Base-by-base conservation (phyloP, 2,797 vertebrate species). In the Clarias platycephalus region DNA sequence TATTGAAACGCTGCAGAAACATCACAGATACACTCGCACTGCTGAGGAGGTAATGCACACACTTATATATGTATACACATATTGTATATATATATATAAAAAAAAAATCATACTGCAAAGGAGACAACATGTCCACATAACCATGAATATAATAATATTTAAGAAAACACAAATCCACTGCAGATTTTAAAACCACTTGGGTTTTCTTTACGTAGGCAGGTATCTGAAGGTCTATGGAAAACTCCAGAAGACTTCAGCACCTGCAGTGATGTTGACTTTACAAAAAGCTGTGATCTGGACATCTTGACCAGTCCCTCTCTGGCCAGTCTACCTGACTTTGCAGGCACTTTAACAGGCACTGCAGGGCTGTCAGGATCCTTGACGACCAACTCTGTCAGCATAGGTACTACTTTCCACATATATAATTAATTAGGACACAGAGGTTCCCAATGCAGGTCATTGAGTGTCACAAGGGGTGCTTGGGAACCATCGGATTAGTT, bases 1-100 rank as follows among this genome's bases (percentile, higher is more conserved):
- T 99, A 72, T 95, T 98, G 87, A 98, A 97, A 88, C 97, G 97
- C 87, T 98, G 97, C 91, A 96, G 95, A 87, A 94, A 86, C 18
- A 95, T 98, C 92, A 98, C 96, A 0, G 97, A 98, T 82, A 93
- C 91, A 0, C 90, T 89, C 5, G 1, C 86, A 40, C 81, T 90
- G 16, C 87, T 90, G 8, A 85, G 89, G 53, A 89, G 89, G 89
- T 90, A 88, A 80, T 24, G 80, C 81, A 60, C 77, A 64, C 49
- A 58, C 63, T 63, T 72, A 55, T 62, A 74, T 58, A 80, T 72
- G 66, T 62, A 74, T 58, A 80, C 66, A 72, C 37, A 71, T 44
- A 77, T 5, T 49, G 10, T 49, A 81, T 31, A 83, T 31, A 31
- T 15, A 1, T n/a, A n/a, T n/a, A n/a, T n/a, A 6, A 71, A 49